Evolutionary conservation across 1,140 invertebrate genomes (phyloP), one percentile per base, ranked within the genome.

Genomic region (Sarcophaga bullata): DNA sequence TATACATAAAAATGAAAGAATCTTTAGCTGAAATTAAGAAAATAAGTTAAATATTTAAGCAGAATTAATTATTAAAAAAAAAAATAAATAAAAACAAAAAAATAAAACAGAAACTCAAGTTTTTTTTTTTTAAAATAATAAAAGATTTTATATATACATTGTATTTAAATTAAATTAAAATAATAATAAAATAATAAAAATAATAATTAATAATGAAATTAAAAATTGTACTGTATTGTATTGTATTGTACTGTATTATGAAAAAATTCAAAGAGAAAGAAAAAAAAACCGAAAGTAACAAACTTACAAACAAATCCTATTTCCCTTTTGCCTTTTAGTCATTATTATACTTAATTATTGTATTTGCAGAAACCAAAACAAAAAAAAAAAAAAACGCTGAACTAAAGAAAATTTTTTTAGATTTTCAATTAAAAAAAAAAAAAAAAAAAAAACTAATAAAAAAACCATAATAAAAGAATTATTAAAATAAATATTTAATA

Each of bases 331-430:
- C 37, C 62, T 68, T 68, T 68, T 68, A 68, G 62, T 68, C 17
- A 9, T 52, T 37, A 37, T 52, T 52, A 52, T 52, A 52, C 50
- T 10, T 52, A 52, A 68, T 19, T 68, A 68, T 37, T 37, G 25
- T 68, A 68, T 68, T 68, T 68, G 62, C 62, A 68, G n/a, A 68
- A 37, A 37, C 1, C 25, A 37, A 37, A 37, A 37, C 1, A 1
- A 37, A 37, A 37, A 37, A 37, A 37, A 37, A 37, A 1, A 37
- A 37, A 37, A 37, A 37, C 25, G 62, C 62, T 68, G 62, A 68
- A 68, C 17, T 19, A 68, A 68, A 68, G 5, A 19, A 68, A 37
- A 87, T 87, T 76, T 76, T 87, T 87, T 87, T 85, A 87, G 87
- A 88, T 88, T 87, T 87, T 87, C 84, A 73, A 37, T 73, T 37